Evolutionary conservation across 2,113 vertebrate genomes (phyloP).

Genomic region (Oryzias celebensis): DNA sequence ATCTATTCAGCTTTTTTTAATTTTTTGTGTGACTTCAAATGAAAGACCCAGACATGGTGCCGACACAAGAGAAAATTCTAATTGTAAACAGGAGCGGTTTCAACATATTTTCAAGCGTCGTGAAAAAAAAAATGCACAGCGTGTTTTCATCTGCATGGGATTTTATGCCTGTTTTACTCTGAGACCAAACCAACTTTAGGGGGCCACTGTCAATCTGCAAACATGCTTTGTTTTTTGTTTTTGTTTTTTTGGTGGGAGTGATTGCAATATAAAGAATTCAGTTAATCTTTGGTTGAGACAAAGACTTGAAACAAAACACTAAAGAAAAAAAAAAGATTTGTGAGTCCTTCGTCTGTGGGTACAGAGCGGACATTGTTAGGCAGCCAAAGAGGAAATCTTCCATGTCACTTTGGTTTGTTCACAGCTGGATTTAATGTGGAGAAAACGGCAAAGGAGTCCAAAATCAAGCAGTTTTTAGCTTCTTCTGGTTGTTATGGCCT

Average conservation of each 20-base stretch:
- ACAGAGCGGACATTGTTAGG: conserved; percentile 44
- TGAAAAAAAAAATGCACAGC: too few relatives aligned
- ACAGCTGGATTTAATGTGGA: conserved; percentile 29
- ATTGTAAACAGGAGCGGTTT: too few relatives aligned
- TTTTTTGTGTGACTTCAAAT: too few relatives aligned
- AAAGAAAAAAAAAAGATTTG: not conserved
- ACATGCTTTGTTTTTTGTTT: too few relatives aligned
- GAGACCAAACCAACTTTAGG: not conserved
- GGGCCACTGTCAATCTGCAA: not conserved
- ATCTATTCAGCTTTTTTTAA: too few relatives aligned
- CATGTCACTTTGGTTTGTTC: conserved; percentile 42
- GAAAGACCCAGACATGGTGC: too few relatives aligned
- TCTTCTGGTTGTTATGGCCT: not conserved
- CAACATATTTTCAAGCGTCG: too few relatives aligned
- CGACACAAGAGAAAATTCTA: too few relatives aligned
- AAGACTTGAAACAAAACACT: not conserved
- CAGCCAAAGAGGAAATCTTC: conserved; percentile 38
- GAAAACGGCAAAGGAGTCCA: conserved; percentile 27
- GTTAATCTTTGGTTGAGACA: not conserved
- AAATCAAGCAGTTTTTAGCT: not conserved
- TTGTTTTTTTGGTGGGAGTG: too few relatives aligned
- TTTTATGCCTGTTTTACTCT: not conserved
- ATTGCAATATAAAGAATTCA: too few relatives aligned
- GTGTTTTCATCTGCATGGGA: too few relatives aligned
- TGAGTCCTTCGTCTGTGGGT: not conserved